Conservation (phyloP, 1,140 invertebrate genomes). For the Drosophila mojavensis region DNA sequence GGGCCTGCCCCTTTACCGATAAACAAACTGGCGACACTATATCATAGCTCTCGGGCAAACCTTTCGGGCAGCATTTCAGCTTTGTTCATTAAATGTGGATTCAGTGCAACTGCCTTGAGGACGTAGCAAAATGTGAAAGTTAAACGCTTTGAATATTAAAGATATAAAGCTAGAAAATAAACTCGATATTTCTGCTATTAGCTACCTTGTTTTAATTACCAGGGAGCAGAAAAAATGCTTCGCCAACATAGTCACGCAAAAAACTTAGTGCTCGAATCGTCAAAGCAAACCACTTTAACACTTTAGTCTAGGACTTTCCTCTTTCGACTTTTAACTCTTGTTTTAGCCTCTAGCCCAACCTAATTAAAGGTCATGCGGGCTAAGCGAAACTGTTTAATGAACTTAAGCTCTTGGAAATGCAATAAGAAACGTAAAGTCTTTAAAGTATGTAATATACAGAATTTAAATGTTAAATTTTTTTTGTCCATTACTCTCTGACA, state of each 20-base stretch:
- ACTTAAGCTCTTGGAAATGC: neutral
- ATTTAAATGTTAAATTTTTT: too few relatives aligned
- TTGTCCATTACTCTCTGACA: too few relatives aligned
- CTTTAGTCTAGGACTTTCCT: conserved; percentile 15
- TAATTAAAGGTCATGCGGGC: neutral
- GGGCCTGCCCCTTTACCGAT: neutral
- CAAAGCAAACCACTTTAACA: conserved; percentile 21
- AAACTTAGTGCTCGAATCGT: conserved; percentile 10
- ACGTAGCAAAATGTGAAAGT: neutral
- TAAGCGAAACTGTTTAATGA: neutral
- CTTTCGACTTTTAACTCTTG: neutral
- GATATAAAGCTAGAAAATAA: conserved; percentile 12
- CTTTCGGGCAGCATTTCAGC: conserved; percentile 1
- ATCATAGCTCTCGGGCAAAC: conserved; percentile 4
- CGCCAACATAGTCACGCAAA: conserved; percentile 30
- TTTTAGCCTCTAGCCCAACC: conserved; percentile 10
- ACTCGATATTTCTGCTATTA: neutral
- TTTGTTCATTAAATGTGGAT: conserved; percentile 31
- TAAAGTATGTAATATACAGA: too few relatives aligned
- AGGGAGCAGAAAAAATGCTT: neutral
- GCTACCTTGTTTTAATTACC: conserved; percentile 18
- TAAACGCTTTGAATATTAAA: neutral
- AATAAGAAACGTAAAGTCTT: neutral
- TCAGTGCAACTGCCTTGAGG: neutral
- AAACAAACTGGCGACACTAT: conserved; percentile 6